A percentile compares a stretch with the other conserved stretches of the same genome.
These are phyloP conservation scores for Hyposoter didymator DNA, from an alignment of 2,888 invertebrate species.

Conservation along the genomic window DNA sequence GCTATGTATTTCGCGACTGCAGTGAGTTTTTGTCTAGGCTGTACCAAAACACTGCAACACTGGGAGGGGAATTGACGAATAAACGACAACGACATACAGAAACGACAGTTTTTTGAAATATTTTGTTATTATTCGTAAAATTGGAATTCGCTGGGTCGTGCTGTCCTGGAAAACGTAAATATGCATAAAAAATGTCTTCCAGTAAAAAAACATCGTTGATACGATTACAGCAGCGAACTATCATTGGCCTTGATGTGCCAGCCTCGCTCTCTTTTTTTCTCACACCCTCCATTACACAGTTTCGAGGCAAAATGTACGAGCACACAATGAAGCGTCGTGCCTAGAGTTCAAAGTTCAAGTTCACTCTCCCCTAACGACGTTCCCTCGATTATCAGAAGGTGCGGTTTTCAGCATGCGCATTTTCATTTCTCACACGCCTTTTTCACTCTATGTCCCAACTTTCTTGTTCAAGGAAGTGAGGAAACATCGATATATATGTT, in stretches of 20 bases:
- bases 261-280: background rate
- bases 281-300: slow-evolving; percentile 20
- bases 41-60: no score
- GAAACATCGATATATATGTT: background rate
- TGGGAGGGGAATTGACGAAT: background rate
- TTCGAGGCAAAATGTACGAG: slow-evolving; percentile 27
- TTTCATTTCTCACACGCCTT: slow-evolving; percentile 49
- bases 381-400: slow-evolving; percentile 51
- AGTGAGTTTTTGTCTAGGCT: background rate
- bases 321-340: background rate
- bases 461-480: slow-evolving; percentile 12
- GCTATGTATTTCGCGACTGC: no score
- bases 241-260: slow-evolving; percentile 21
- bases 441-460: slow-evolving; percentile 13
- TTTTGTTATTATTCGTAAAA: background rate
- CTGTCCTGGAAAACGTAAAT: background rate
- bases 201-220: background rate
- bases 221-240: background rate
- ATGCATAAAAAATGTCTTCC: background rate
- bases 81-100: background rate
- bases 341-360: slow-evolving; percentile 64
- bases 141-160: background rate
- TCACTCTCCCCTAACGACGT: slow-evolving; percentile 58
- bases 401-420: slow-evolving; percentile 60
- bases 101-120: background rate